These are phyloP conservation scores for Tiphia femorata DNA, from an alignment of 2,888 invertebrate genomes.

Conservation along the genomic window DNA sequence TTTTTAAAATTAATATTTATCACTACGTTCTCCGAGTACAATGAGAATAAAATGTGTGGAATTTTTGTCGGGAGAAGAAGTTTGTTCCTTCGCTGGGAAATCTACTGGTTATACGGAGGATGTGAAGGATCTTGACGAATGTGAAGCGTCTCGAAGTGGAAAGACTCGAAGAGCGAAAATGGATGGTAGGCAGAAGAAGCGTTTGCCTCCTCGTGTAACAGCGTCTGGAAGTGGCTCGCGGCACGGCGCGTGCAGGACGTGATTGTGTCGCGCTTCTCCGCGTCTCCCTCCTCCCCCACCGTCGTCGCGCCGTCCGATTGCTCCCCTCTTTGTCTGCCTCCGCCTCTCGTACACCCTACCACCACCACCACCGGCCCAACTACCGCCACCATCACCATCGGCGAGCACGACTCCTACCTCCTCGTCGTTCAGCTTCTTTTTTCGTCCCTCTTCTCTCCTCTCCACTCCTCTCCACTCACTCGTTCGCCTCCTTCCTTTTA, in stretches of 20 bases:
- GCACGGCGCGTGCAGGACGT: conserved; percentile 68
- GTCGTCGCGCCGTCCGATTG: conserved; percentile 3
- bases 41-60: too few relatives aligned
- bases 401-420: conserved; percentile 38
- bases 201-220: conserved; percentile 61
- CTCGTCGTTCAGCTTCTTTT: conserved; percentile 43
- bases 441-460: conserved; percentile 27
- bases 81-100: too few relatives aligned
- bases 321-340: conserved; percentile 29
- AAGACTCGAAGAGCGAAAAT: too few relatives aligned
- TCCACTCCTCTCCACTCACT: conserved; percentile 28
- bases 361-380: conserved; percentile 26
- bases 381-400: conserved; percentile 47
- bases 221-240: conserved; percentile 61
- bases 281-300: conserved; percentile 20
- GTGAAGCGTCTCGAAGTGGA: too few relatives aligned
- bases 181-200: neutral
- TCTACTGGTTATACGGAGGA: too few relatives aligned
- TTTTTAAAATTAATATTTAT: too few relatives aligned
- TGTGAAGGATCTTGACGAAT: too few relatives aligned
- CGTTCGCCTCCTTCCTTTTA: conserved; percentile 34
- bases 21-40: too few relatives aligned
- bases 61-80: too few relatives aligned
- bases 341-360: too few relatives aligned
- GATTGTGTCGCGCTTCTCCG: conserved; percentile 59